phyloP scores from a whole-genome alignment of 2,797 vertebrate genomes.

The Phoeniculus purpureus region DNA sequence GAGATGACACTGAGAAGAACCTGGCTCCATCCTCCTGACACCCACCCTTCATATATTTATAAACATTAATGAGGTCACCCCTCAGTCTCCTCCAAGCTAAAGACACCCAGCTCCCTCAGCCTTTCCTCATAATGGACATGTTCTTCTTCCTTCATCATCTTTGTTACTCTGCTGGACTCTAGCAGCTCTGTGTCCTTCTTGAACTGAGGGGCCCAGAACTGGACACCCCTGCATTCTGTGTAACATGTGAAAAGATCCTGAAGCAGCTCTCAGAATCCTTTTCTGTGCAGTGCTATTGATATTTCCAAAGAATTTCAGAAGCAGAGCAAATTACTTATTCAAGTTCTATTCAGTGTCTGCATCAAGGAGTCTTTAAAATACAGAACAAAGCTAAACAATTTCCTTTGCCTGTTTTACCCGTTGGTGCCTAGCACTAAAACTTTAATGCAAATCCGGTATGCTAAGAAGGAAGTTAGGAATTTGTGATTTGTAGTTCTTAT shows the following conservation, averaged over 20 bases:
- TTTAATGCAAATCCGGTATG: constrained; percentile 64
- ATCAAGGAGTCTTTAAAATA: neutral
- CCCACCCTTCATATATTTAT: too few relatives aligned
- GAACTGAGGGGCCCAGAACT: too few relatives aligned
- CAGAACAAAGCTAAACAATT: neutral
- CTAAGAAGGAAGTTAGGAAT: constrained; percentile 63
- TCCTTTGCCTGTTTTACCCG: neutral
- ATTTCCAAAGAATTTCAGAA: constrained; percentile 32
- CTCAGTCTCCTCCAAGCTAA: too few relatives aligned
- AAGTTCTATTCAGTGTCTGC: neutral
- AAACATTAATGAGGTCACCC: too few relatives aligned
- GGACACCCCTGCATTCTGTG: neutral
- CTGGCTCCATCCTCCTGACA: too few relatives aligned
- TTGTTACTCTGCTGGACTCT: too few relatives aligned
- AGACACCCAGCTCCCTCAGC: too few relatives aligned
- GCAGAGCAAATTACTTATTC: neutral
- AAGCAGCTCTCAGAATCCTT: neutral
- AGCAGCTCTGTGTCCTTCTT: too few relatives aligned
- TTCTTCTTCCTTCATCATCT: too few relatives aligned
- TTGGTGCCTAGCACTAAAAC: constrained; percentile 59
- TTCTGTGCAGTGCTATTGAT: neutral
- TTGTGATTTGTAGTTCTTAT: constrained; percentile 62
- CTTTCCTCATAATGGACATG: too few relatives aligned
- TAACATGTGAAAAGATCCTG: neutral
- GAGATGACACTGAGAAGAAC: too few relatives aligned